phyloP scores from a whole-genome alignment of 2,113 vertebrate species.

The Ceyx cyanopectus region DNA sequence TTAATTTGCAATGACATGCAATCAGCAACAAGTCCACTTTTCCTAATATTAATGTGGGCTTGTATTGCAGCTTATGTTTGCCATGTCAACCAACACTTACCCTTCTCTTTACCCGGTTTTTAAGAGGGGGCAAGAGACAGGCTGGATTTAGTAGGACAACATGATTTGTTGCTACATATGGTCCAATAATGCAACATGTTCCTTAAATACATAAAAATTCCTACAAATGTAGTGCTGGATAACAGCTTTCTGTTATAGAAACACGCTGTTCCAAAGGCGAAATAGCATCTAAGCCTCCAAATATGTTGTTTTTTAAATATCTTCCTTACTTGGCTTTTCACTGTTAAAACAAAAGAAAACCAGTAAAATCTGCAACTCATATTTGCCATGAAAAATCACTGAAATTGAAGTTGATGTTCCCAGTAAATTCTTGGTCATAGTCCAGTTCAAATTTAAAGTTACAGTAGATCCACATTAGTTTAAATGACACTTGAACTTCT shows the following conservation, averaged over 20 bases:
- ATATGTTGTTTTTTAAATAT: slow-evolving; percentile 19
- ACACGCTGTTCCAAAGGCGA: background rate
- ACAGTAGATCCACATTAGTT: slow-evolving; percentile 83
- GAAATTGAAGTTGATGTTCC: slow-evolving; percentile 65
- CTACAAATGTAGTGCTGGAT: background rate
- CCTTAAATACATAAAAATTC: slow-evolving; percentile 19
- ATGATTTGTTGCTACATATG: slow-evolving; percentile 6
- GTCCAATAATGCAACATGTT: background rate
- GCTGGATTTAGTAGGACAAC: background rate
- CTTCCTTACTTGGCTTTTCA: background rate
- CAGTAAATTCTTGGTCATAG: slow-evolving; percentile 71
- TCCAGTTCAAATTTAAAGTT: slow-evolving; percentile 76
- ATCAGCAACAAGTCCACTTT: slow-evolving; percentile 43
- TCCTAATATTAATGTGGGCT: slow-evolving; percentile 41
- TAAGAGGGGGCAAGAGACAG: background rate
- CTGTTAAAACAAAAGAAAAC: slow-evolving; percentile 61
- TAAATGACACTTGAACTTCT: slow-evolving; percentile 96
- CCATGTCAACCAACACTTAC: background rate
- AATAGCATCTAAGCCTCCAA: slow-evolving; percentile 19
- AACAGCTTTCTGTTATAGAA: background rate
- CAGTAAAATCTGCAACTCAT: slow-evolving; percentile 18
- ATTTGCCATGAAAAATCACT: slow-evolving; percentile 66
- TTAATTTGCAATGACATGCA: slow-evolving; percentile 54
- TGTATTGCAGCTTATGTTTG: slow-evolving; percentile 28
- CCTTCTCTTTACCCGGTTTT: background rate